Evolutionary conservation across 2,113 vertebrate genomes (phyloP), one percentile per base, ranked within the genome.

Genomic region (Callaeas wilsoni): DNA sequence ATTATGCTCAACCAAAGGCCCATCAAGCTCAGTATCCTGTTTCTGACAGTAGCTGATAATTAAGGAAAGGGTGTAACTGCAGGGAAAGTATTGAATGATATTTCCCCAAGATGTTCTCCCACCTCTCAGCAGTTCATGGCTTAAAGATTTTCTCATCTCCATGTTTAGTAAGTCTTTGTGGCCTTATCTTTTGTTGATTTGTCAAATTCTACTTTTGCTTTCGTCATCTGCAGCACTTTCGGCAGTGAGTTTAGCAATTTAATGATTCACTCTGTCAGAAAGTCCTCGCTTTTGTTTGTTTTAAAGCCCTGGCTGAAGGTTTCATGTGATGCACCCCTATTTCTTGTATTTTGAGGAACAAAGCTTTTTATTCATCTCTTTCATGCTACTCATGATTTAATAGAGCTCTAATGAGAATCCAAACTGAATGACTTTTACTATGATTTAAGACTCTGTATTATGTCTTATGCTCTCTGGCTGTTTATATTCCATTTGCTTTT

Each of bases 21-120:
- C 69, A 59, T 64, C 9, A 5, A 89, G 59, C 39, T 92, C 83
- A 37, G 84, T n/a, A 96, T 97, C 96, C 96, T 95, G 95, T 93
- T 94, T 92, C 93, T 92, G 91, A 87, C 89, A 78, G 86, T 47
- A 47, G 60, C 15, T 88, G 86, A 44, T 94, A 90, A 84, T 94
- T 92, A 78, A 92, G 93, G 80, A 93, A 95, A 93, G 93, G 96
- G 96, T 89, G 95, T 84, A 93, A 91, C 89, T 1, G 39, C 68
- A 74, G 49, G 64, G 56, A 46, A 91, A 77, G 10, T 64, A 68
- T 65, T 90, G 94, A 95, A 68, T 94, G 89, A 81, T 92, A 60
- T 90, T 96, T 97, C 93, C 91, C 52, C 68, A 67, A 7, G 59
- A 67, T 29, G 23, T 27, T 93, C 73, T 95, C 73, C 49, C 22